Evolutionary conservation across 2,797 vertebrate genomes (phyloP), one percentile per base, ranked within the genome.

Genomic region (Triplophysa bombifrons): DNA sequence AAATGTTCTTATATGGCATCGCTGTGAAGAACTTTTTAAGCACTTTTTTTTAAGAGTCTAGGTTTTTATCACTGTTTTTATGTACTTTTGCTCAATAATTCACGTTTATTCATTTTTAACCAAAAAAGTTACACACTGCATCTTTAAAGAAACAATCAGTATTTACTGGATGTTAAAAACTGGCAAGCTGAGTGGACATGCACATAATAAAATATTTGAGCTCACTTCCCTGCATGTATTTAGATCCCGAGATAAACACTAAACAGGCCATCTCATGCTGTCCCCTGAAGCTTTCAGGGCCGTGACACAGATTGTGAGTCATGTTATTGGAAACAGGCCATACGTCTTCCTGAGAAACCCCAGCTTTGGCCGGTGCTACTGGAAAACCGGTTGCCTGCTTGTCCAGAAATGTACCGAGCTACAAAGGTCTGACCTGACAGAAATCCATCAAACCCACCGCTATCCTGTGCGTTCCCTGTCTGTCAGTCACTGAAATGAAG

Each of bases 401-500:
- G 22, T 76, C 50, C 38, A 46, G 38, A 56, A 20, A 20, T 17
- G 7, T 38, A 50, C 38, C 38, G 48, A 60, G 41, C 25, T 20
- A 34, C 30, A n/a, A 65, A 60, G 38, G 38, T 30, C 38, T 60
- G 19, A 67, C 16, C 64, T 22, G 17, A 66, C n/a, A 80, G 20
- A 77, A 56, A 56, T 65, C 19, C n/a, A 10, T 41, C 56, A 46
- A 38, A 70, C 25, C 4, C 12, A 50, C 34, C 46, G 25, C 48
- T 10, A 11, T 44, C 66, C 20, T 20, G 22, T 9, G 19, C 12
- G 8, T 12, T 3, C 46, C 12, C 44, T 41, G 76, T 75, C 78
- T 80, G 88, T 90, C 86, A 88, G 88, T 88, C 50, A n/a, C 70
- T 61, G 73, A 83, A 70, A 82, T 82, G 41, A 85, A 76, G 70